These are phyloP conservation scores for Netta rufina DNA, from an alignment of 2,797 vertebrate species.

Conservation along the genomic window DNA sequence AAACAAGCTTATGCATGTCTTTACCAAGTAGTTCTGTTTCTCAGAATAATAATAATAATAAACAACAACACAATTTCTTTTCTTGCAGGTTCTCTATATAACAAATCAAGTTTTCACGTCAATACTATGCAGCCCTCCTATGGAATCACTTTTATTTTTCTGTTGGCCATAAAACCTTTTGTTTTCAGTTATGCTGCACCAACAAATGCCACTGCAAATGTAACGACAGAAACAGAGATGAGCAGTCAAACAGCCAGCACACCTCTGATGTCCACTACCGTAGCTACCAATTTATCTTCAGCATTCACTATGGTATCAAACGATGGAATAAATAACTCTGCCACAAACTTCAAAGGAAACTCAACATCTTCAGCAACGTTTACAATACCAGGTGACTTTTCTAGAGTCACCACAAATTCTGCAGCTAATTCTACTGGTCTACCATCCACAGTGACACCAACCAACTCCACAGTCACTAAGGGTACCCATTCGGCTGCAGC, in stretches of 20 bases:
- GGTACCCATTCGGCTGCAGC: background rate
- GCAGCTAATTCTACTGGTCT: background rate
- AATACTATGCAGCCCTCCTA: slow-evolving; percentile 49
- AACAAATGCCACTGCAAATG: background rate
- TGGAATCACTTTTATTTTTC: slow-evolving; percentile 40
- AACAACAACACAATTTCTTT: background rate
- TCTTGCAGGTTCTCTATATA: background rate
- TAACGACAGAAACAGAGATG: accelerated
- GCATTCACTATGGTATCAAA: background rate
- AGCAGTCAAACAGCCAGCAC: background rate
- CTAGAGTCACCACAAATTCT: background rate
- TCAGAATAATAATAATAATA: background rate
- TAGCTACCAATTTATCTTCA: background rate
- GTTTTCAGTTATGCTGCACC: background rate
- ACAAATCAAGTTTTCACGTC: background rate
- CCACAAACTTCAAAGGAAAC: background rate
- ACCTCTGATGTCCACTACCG: background rate
- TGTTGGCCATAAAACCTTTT: background rate
- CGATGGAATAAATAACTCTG: background rate
- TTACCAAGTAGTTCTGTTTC: background rate
- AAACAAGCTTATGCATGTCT: background rate
- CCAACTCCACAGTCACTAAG: background rate
- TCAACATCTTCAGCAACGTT: background rate
- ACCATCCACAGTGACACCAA: background rate
- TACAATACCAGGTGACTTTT: background rate